Evolutionary conservation across 2,888 invertebrate genomes (phyloP).

Genomic region (Empis stercorea): DNA sequence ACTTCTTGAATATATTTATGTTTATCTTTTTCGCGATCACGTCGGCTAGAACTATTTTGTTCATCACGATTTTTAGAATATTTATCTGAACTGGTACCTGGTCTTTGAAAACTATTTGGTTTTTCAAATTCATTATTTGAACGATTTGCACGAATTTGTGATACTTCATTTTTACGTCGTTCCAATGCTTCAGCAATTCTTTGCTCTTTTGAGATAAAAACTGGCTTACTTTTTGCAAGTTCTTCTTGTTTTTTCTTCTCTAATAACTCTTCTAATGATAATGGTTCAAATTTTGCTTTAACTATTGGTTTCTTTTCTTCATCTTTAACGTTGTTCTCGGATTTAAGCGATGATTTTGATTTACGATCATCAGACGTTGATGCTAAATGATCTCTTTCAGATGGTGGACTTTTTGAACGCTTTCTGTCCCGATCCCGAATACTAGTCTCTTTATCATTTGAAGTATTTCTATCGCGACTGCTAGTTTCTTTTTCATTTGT

Average conservation of each 20-base stretch:
- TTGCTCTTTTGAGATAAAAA: slow-evolving; percentile 93
- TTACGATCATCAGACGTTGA: too few relatives aligned
- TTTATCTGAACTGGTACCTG: slow-evolving; percentile 16
- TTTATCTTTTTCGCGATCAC: slow-evolving; percentile 37
- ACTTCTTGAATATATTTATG: slow-evolving; percentile 51
- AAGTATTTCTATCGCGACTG: too few relatives aligned
- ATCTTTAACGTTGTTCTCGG: slow-evolving; percentile 33
- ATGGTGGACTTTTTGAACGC: too few relatives aligned
- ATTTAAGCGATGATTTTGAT: slow-evolving; percentile 12
- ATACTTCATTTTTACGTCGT: slow-evolving; percentile 79
- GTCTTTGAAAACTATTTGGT: slow-evolving; percentile 20
- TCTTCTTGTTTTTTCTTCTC: slow-evolving; percentile 95
- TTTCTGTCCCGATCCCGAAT: too few relatives aligned
- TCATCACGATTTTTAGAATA: not conserved
- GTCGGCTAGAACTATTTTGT: not conserved
- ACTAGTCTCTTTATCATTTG: too few relatives aligned
- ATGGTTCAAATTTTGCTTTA: slow-evolving; percentile 54
- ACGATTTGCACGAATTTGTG: slow-evolving; percentile 55
- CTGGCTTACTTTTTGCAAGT: slow-evolving; percentile 88
- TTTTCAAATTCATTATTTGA: slow-evolving; percentile 7
- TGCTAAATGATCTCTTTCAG: too few relatives aligned
- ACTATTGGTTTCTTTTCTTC: slow-evolving; percentile 34
- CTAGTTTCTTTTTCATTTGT: too few relatives aligned
- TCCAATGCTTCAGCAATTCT: slow-evolving; percentile 80
- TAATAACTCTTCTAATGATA: slow-evolving; percentile 89